Conservation (phyloP, 1,140 invertebrate genomes). For the Rhyzopertha dominica region DNA sequence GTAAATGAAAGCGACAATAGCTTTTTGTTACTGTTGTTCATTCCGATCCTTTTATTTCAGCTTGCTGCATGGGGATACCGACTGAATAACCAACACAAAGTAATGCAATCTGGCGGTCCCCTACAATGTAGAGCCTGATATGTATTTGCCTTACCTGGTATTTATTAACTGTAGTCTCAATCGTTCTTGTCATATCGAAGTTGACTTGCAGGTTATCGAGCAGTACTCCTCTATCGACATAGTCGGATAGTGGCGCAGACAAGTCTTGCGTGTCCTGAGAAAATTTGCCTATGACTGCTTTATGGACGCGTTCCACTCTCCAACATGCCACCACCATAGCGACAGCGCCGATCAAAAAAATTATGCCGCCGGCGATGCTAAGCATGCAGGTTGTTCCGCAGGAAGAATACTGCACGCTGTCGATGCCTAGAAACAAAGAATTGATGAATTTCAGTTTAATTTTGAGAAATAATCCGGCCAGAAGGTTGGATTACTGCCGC, state of each 20-base stretch:
- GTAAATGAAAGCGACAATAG: too few species aligned
- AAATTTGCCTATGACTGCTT: conserved; percentile 29
- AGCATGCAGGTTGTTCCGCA: conserved; percentile 39
- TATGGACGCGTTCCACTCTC: conserved; percentile 27
- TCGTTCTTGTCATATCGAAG: conserved; percentile 36
- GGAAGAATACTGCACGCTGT: conserved; percentile 21
- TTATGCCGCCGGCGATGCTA: conserved; percentile 29
- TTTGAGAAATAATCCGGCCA: too few species aligned
- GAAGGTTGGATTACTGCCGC: too few species aligned
- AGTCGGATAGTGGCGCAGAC: conserved; percentile 35
- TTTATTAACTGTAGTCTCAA: conserved; percentile 21
- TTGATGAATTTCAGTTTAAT: too few species aligned
- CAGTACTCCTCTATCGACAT: conserved; percentile 26
- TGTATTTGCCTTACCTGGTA: conserved; percentile 21
- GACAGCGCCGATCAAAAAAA: conserved; percentile 28
- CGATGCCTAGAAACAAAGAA: conserved; percentile 4
- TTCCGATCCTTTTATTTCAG: too few species aligned
- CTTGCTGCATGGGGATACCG: too few species aligned
- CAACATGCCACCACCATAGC: conserved; percentile 32
- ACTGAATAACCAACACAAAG: too few species aligned
- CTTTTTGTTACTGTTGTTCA: too few species aligned
- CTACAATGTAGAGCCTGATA: too few species aligned
- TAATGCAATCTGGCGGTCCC: too few species aligned
- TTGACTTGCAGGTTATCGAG: conserved; percentile 36
- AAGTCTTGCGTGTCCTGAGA: conserved; percentile 29